Evolutionary conservation across 2,113 vertebrate genomes (phyloP), one percentile per base, ranked within the genome.

Genomic region (Narcine bancroftii): DNA sequence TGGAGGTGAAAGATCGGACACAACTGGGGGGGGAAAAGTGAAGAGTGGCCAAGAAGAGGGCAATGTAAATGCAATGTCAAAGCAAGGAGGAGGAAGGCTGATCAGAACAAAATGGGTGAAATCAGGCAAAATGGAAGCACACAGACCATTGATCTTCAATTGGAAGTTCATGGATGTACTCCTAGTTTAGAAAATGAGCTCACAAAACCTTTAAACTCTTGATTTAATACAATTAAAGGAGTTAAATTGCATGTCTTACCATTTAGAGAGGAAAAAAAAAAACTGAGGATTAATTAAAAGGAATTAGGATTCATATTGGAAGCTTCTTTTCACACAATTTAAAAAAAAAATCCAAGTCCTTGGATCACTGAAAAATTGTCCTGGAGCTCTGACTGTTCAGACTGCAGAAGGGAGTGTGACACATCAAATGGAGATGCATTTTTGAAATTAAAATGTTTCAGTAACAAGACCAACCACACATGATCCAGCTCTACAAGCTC

Each of bases 241-340:
- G 3, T 19, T 85, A 53, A 60, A 63, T 33, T 60, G 15, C 53
- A 15, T n/a, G n/a, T n/a, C 33, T 60, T 17, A 87, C 2, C 56
- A 17, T 87, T 63, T 60, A 6, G 3, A 60, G 33, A 56, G 53
- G 50, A 87, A 63, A 63, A 36, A 26, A 2, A 33, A 33, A 1
- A 29, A 36, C 17, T 87, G 21, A 21, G 2, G 56, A 36, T 83
- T 87, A 36, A 36, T 87, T 87, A 60, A 21, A 63, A 36, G 21
- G 53, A 60, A 87, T 60, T 56, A 87, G 81, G 53, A 87, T 63
- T 87, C 33, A 87, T 87, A 19, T 87, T n/a, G 9, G 56, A n/a
- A 87, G 50, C 21, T 87, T 13, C 50, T 11, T 83, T 83, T 83
- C 77, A 85, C 17, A 50, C 36, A 60, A 60, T 60, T 36, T 63